These are phyloP conservation scores for Patella caerulea DNA, from an alignment of 2,888 invertebrate species.

Conservation along the genomic window DNA sequence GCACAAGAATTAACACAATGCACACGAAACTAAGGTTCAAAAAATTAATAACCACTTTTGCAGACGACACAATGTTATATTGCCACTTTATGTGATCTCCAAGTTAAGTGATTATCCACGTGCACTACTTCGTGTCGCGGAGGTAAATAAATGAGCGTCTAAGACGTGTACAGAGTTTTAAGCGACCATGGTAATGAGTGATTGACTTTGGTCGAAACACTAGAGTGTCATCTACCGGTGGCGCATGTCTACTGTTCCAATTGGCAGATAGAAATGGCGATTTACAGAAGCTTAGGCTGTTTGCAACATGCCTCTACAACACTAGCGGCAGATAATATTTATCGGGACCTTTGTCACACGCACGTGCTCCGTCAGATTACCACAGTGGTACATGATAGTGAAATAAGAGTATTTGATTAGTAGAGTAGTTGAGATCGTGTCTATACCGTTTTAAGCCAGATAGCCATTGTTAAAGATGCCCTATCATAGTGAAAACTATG, in stretches of 20 bases:
- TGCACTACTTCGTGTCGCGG: not conserved
- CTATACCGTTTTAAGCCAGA: no score
- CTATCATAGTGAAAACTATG: no score
- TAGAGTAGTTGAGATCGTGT: not conserved
- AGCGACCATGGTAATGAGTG: not conserved
- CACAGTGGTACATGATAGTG: slow-evolving; percentile 17
- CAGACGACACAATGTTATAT: no score
- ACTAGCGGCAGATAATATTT: slow-evolving; percentile 29
- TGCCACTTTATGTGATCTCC: no score
- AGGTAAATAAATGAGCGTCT: slow-evolving; percentile 5
- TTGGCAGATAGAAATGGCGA: slow-evolving; percentile 21
- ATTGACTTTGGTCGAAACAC: slow-evolving; percentile 31
- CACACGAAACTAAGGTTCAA: no score
- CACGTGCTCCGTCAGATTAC: slow-evolving; percentile 25
- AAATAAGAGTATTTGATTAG: slow-evolving; percentile 22
- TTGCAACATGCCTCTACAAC: slow-evolving; percentile 31
- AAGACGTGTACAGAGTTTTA: not conserved
- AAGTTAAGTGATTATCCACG: no score
- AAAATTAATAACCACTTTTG: no score
- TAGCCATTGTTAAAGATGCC: no score
- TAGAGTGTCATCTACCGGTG: slow-evolving; percentile 25
- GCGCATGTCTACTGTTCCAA: slow-evolving; percentile 20
- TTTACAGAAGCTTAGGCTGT: slow-evolving; percentile 30
- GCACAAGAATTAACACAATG: no score
- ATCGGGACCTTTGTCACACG: slow-evolving; percentile 25